phyloP scores from a whole-genome alignment of 2,113 vertebrate genomes.

The Phylloscopus trochiloides region DNA sequence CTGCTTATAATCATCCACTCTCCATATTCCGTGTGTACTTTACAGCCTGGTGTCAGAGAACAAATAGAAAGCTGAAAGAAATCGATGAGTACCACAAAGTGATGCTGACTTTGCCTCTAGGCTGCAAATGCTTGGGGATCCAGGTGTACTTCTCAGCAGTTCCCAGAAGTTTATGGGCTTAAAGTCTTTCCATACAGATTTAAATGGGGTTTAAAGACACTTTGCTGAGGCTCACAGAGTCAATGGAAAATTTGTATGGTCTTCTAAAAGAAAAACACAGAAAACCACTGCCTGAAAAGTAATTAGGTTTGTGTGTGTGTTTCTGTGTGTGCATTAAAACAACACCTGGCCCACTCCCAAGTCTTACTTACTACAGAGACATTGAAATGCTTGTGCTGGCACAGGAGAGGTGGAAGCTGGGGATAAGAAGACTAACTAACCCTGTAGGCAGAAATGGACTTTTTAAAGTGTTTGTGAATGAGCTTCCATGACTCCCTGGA shows the following conservation, averaged over 20 bases:
- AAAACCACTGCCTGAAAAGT: background rate
- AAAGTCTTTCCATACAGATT: background rate
- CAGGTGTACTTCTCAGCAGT: background rate
- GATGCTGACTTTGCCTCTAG: background rate
- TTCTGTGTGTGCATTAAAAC: background rate
- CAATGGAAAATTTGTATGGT: background rate
- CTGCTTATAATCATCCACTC: background rate
- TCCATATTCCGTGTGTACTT: background rate
- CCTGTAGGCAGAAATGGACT: background rate
- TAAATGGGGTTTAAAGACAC: background rate
- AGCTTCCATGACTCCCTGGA: background rate
- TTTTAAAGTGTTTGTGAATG: background rate
- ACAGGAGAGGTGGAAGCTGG: background rate
- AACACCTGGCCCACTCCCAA: background rate
- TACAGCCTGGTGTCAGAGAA: background rate
- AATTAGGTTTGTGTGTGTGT: background rate
- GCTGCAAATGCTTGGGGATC: background rate
- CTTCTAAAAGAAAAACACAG: background rate
- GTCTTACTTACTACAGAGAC: background rate
- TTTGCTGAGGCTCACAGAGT: background rate
- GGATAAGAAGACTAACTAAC: background rate
- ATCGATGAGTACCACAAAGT: background rate
- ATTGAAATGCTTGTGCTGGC: background rate
- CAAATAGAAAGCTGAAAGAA: background rate
- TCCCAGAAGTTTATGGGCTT: background rate